Percentiles rank a stretch among this genome's conserved stretches.
phyloP scores from a whole-genome alignment of 2,888 invertebrate species.

The Eristalis tenax region DNA sequence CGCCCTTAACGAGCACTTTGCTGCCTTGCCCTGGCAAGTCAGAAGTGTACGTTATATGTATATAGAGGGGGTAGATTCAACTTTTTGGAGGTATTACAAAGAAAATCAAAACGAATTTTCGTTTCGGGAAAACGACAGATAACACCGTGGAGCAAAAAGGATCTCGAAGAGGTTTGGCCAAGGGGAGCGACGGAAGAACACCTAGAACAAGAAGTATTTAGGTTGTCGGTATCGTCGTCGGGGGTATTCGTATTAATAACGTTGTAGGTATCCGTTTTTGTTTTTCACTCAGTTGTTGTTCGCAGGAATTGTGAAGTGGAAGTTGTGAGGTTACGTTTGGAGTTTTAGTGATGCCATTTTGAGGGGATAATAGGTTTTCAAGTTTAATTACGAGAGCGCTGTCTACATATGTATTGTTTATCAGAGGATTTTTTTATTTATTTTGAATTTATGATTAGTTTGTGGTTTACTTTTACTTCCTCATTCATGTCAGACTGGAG shows the following conservation, averaged over 20 bases:
- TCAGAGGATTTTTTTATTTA: too few species aligned
- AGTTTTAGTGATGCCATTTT: slow-evolving; percentile 53
- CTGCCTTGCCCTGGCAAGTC: too few species aligned
- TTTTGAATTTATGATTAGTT: background rate
- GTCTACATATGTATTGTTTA: background rate
- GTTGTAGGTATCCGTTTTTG: slow-evolving; percentile 49
- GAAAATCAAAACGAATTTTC: slow-evolving; percentile 63
- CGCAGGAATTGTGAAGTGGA: background rate
- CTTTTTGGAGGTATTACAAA: slow-evolving; percentile 47
- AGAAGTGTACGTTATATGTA: background rate
- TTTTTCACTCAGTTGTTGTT: slow-evolving; percentile 3
- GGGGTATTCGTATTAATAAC: slow-evolving; percentile 53
- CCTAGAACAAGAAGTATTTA: background rate
- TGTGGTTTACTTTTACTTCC: background rate
- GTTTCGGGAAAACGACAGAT: slow-evolving; percentile 31
- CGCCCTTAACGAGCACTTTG: background rate
- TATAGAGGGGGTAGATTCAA: background rate
- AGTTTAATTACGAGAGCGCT: slow-evolving; percentile 11
- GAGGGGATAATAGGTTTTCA: slow-evolving; percentile 28
- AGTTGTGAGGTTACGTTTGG: background rate
- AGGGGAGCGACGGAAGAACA: background rate
- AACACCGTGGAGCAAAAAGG: background rate
- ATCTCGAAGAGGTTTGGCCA: background rate
- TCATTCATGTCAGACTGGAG: background rate
- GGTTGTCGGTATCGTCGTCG: background rate